Percentiles rank a stretch among this genome's conserved stretches.
Conservation (phyloP, 2,888 invertebrate genomes). For the Macrostomum cliftonense region DNA sequence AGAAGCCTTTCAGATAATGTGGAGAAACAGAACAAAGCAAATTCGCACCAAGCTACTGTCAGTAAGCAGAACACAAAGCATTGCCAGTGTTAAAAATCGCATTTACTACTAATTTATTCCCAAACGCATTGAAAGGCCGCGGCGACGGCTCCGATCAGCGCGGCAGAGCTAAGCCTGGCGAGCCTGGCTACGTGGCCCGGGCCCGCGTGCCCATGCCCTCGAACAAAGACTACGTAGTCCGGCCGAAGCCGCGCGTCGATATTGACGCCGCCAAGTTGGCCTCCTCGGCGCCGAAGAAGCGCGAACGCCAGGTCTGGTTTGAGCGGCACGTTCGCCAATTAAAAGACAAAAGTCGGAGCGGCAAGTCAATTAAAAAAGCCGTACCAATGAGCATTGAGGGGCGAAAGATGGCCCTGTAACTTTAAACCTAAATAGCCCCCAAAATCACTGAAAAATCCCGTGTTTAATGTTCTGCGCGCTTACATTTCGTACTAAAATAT, state of each 20-base stretch:
- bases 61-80: no score
- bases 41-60: no score
- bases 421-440: no score
- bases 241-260: constrained; percentile 31
- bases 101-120: no score
- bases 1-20: no score
- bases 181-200: constrained; percentile 78
- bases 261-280: neutral
- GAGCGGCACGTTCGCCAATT: neutral
- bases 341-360: neutral
- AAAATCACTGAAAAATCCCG: no score
- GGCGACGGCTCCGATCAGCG: constrained; percentile 15
- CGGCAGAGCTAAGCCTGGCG: constrained; percentile 49
- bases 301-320: neutral
- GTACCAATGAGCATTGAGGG: constrained; percentile 90
- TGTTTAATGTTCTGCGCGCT: no score
- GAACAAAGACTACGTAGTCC: constrained; percentile 80
- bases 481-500: no score
- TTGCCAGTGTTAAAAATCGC: no score
- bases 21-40: no score
- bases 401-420: constrained; percentile 70
- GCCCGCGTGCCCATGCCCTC: constrained; percentile 85
- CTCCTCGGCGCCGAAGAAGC: constrained; percentile 39
- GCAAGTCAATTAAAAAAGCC: constrained; percentile 44
- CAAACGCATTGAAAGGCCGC: neutral